These are phyloP conservation scores for Eptesicus fuscus DNA, from an alignment of 2,113 vertebrate genomes.

Conservation along the genomic window DNA sequence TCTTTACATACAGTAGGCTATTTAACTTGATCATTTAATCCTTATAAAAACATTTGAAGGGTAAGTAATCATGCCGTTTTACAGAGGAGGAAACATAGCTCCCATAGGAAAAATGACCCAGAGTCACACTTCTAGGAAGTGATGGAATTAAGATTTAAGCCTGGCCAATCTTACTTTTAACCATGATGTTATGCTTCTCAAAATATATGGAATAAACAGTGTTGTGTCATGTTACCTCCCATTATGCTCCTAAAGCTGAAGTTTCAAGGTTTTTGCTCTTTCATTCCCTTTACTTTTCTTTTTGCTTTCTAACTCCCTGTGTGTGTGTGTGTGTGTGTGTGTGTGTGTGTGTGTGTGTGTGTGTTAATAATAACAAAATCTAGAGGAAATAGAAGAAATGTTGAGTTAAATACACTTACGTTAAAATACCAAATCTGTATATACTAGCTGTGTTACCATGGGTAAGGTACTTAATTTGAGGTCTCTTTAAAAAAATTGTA, in stretches of 20 bases:
- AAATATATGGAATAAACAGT: background rate
- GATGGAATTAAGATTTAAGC: background rate
- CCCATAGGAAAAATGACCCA: background rate
- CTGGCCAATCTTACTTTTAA: background rate
- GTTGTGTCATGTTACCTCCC: background rate
- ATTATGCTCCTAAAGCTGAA: background rate
- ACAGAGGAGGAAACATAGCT: background rate
- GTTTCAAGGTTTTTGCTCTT: conserved; percentile 8
- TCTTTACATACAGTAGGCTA: background rate
- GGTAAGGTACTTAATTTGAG: background rate
- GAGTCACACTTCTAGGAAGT: background rate
- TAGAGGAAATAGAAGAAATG: background rate
- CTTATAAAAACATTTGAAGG: background rate
- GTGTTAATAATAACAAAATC: background rate
- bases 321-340: background rate
- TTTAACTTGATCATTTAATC: conserved; percentile 13
- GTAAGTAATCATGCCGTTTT: background rate
- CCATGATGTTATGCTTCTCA: background rate
- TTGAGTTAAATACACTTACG: background rate
- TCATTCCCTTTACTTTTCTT: background rate
- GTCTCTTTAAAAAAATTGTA: background rate
- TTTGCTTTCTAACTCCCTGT: background rate
- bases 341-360: too few species aligned
- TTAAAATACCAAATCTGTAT: background rate
- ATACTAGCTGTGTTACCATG: background rate